A percentile compares a stretch with the other conserved stretches of the same genome.
Evolutionary conservation across 1,140 invertebrate species (phyloP).

Genomic region (Drosophila dunni): DNA sequence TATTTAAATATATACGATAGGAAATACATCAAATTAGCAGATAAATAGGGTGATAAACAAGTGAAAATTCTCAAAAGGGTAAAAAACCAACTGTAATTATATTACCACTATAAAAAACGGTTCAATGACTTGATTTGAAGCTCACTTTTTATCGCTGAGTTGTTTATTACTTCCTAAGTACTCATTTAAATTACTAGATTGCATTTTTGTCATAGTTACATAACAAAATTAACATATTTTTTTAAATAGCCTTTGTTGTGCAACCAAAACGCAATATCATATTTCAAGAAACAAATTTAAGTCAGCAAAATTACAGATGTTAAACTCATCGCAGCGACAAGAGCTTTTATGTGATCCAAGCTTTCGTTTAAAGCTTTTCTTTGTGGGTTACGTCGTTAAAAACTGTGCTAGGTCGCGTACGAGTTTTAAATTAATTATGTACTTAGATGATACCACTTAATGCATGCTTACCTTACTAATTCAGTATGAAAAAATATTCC

Average conservation of each 20-base stretch:
- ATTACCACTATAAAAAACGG: not conserved
- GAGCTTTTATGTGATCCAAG: not conserved
- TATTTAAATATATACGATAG: too few species aligned
- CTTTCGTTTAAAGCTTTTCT: conserved; percentile 17
- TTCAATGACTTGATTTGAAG: conserved; percentile 29
- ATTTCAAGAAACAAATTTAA: not conserved
- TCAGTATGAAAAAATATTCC: conserved; percentile 19
- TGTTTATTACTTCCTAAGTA: not conserved
- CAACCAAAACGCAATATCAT: too few species aligned
- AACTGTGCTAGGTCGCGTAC: conserved; percentile 45
- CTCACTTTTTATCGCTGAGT: conserved; percentile 13
- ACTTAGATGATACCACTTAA: not conserved
- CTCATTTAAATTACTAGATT: conserved; percentile 12
- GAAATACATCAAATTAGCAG: too few species aligned
- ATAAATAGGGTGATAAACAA: too few species aligned
- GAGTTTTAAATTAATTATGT: not conserved
- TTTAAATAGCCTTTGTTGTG: conserved; percentile 9
- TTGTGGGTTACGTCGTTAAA: not conserved
- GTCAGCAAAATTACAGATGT: not conserved
- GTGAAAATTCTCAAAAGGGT: not conserved
- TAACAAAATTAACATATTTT: conserved; percentile 5
- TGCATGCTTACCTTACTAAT: conserved; percentile 34
- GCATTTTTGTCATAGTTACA: conserved; percentile 5
- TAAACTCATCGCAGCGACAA: not conserved
- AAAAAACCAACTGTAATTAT: not conserved